A percentile compares a stretch with the other conserved stretches of the same genome.
phyloP scores from a whole-genome alignment of 2,888 invertebrate species.

The Drosophila quinaria region DNA sequence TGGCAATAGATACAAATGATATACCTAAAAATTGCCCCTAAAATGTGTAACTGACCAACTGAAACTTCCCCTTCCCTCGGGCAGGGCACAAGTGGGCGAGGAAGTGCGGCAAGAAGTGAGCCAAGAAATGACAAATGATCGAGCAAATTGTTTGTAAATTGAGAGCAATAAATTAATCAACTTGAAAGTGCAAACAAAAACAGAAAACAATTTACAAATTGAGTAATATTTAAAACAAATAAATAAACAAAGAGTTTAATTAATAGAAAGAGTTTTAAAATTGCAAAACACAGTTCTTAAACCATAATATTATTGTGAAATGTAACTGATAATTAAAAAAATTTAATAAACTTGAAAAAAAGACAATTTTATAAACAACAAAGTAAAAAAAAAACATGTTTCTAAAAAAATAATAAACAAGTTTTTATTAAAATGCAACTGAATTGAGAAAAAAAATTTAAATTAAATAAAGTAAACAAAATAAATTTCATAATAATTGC shows the following conservation, averaged over 20 bases:
- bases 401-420: background rate
- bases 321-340: background rate
- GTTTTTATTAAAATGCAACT: background rate
- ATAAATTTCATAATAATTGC: background rate
- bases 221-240: background rate
- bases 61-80: background rate
- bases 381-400: background rate
- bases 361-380: background rate
- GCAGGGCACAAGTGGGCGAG: background rate
- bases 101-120: slow-evolving; percentile 15
- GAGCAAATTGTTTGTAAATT: slow-evolving; percentile 24
- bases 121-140: slow-evolving; percentile 31
- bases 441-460: background rate
- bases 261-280: background rate
- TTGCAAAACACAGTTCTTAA: background rate
- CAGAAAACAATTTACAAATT: slow-evolving; percentile 3
- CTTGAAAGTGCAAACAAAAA: background rate
- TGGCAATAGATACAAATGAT: slow-evolving; percentile 54
- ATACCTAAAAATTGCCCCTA: slow-evolving; percentile 28
- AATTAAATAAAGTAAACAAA: slow-evolving; percentile 4
- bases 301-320: background rate
- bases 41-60: slow-evolving; percentile 21
- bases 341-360: too few relatives aligned
- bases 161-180: slow-evolving; percentile 23
- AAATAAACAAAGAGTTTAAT: background rate